Evolutionary conservation across 2,888 invertebrate genomes (phyloP).

Genomic region (Sminthurides aquaticus): DNA sequence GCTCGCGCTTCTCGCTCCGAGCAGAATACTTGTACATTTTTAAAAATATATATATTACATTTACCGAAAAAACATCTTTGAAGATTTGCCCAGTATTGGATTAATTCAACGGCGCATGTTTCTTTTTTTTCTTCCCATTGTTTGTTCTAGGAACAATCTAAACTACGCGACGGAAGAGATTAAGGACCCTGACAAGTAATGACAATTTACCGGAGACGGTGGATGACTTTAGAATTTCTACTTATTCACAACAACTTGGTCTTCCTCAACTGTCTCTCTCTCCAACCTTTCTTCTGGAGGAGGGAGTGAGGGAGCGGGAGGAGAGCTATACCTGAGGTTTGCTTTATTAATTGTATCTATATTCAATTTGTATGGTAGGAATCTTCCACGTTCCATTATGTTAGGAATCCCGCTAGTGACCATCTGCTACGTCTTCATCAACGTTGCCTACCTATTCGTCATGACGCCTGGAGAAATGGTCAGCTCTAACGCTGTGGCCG

Average conservation of each 20-base stretch:
- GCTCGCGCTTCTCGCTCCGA: no score
- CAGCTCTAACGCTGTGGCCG: constrained; percentile 86
- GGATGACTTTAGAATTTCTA: no score
- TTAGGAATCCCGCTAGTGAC: constrained; percentile 93
- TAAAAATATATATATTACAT: no score
- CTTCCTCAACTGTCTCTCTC: no score
- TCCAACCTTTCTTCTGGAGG: no score
- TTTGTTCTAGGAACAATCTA: constrained; percentile 52
- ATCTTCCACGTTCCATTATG: constrained; percentile 83
- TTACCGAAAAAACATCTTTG: no score
- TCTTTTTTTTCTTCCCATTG: not conserved
- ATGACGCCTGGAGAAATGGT: constrained; percentile 90
- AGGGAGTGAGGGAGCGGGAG: not conserved
- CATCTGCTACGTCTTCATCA: constrained; percentile 84
- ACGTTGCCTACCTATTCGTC: constrained; percentile 87
- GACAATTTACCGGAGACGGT: constrained; percentile 7
- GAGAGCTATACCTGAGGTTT: no score
- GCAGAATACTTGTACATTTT: no score
- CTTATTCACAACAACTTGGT: no score
- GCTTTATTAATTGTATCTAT: not conserved
- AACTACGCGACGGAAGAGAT: constrained; percentile 56
- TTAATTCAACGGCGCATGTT: not conserved
- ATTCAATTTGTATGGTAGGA: constrained; percentile 55
- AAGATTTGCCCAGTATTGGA: no score
- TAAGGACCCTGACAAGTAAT: constrained; percentile 50